Evolutionary conservation across 1,140 invertebrate genomes (phyloP).

Genomic region (Marisa cornuarietis): DNA sequence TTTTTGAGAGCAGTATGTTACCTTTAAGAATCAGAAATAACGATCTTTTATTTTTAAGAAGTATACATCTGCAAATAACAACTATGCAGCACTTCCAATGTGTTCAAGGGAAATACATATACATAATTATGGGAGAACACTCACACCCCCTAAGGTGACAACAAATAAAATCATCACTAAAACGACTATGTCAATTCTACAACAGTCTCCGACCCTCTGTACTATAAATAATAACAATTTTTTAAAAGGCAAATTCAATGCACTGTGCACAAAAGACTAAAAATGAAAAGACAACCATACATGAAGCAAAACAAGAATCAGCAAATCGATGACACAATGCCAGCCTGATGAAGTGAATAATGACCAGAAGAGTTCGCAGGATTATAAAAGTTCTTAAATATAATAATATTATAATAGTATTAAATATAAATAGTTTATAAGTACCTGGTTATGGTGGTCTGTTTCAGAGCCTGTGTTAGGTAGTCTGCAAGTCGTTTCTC

Average conservation of each 20-base stretch:
- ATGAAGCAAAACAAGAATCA: not conserved
- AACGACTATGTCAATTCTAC: too few relatives aligned
- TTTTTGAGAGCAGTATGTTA: too few relatives aligned
- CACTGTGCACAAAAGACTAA: not conserved
- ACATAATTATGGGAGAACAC: too few relatives aligned
- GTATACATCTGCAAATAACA: not conserved
- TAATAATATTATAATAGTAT: not conserved
- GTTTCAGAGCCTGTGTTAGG: conserved; percentile 39
- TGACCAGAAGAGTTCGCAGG: not conserved
- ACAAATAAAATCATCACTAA: too few relatives aligned
- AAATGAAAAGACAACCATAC: not conserved
- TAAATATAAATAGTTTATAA: not conserved
- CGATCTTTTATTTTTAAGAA: not conserved
- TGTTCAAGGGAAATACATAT: too few relatives aligned
- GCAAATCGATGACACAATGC: not conserved
- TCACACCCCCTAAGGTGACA: too few relatives aligned
- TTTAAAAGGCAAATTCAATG: too few relatives aligned
- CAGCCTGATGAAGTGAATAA: too few relatives aligned
- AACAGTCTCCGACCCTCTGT: too few relatives aligned
- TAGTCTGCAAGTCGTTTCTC: conserved; percentile 53
- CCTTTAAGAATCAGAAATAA: not conserved
- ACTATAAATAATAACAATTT: too few relatives aligned
- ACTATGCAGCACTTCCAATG: too few relatives aligned
- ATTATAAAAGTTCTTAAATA: not conserved
- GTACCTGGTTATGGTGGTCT: conserved; percentile 45